A percentile compares a stretch with the other conserved stretches of the same genome.
phyloP scores from a whole-genome alignment of 2,888 invertebrate genomes.

The Allacma fusca region DNA sequence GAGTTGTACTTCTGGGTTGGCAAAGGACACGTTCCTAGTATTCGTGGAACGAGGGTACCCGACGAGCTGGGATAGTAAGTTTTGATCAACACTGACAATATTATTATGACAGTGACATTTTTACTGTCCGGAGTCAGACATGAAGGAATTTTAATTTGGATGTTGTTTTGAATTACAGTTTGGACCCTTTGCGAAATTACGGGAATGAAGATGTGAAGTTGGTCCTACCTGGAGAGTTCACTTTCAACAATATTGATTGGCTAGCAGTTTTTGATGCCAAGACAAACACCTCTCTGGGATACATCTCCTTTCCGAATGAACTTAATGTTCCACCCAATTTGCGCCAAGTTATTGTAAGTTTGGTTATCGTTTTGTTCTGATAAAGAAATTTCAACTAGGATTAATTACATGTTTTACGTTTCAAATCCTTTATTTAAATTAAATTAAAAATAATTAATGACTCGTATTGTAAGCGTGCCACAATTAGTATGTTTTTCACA shows the following conservation, averaged over 20 bases:
- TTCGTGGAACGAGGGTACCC: slow-evolving; percentile 81
- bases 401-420: no score
- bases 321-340: slow-evolving; percentile 80
- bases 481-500: no score
- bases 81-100: no score
- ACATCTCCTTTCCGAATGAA: slow-evolving; percentile 54
- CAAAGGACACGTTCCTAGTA: slow-evolving; percentile 84
- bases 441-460: no score
- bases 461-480: no score
- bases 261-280: slow-evolving; percentile 72
- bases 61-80: slow-evolving; percentile 90
- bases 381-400: no score
- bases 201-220: slow-evolving; percentile 76
- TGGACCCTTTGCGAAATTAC: slow-evolving; percentile 80
- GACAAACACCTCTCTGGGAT: slow-evolving; percentile 52
- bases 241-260: slow-evolving; percentile 85
- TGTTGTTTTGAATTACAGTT: slow-evolving; percentile 68
- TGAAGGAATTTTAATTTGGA: no score
- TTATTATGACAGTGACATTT: no score
- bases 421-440: no score
- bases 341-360: slow-evolving; percentile 68
- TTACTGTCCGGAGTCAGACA: no score
- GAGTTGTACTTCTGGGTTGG: slow-evolving; percentile 89
- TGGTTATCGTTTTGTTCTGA: no score
- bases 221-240: slow-evolving; percentile 80